Conservation (phyloP, 2,797 vertebrate genomes). For the Gymnoscopelus microlampas region DNA sequence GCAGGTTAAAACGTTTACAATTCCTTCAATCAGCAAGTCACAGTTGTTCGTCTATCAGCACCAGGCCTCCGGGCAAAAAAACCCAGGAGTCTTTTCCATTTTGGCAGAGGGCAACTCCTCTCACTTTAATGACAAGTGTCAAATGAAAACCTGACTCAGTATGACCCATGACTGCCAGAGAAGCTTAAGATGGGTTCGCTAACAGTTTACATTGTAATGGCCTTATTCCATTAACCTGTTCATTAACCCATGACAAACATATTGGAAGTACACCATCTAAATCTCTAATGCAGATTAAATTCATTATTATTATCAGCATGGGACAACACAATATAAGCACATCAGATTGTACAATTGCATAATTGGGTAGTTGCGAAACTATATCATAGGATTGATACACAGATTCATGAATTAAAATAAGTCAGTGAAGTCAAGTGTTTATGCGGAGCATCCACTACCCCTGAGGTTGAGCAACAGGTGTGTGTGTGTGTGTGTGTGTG, state of each 20-base stretch:
- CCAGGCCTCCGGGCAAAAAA: constrained; percentile 38
- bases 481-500: constrained; percentile 28
- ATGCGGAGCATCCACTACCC: constrained; percentile 19
- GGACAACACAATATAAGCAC: no score
- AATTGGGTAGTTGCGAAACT: no score
- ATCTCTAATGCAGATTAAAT: no score
- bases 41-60: constrained; percentile 63
- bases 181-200: constrained; percentile 48
- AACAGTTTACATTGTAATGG: no score
- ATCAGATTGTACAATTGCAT: no score
- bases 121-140: constrained; percentile 58
- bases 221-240: no score
- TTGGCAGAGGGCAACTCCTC: constrained; percentile 47
- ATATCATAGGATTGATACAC: no score
- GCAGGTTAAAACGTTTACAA: constrained; percentile 53
- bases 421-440: neutral
- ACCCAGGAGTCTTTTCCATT: constrained; percentile 49
- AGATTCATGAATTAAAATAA: no score
- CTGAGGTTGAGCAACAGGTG: constrained; percentile 59
- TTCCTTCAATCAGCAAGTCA: constrained; percentile 58
- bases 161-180: constrained; percentile 38
- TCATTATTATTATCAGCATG: no score
- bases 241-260: no score
- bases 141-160: constrained; percentile 62
- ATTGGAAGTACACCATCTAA: no score